Evolutionary conservation across 1,140 invertebrate species (phyloP), one percentile per base, ranked within the genome.

Genomic region (Euschistus heros): DNA sequence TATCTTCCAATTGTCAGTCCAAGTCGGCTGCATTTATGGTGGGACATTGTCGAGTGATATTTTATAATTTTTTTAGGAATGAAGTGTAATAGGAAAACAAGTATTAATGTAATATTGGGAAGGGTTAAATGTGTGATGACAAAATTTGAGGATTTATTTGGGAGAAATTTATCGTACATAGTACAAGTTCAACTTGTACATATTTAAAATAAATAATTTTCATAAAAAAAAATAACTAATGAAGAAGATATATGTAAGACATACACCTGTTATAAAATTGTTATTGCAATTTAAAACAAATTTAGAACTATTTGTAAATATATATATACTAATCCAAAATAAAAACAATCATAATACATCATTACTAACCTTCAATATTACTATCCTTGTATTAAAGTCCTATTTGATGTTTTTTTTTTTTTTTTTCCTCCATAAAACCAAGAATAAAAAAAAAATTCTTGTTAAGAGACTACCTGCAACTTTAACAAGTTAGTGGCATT

Each of bases 241-340:
- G 26, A 44, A 37, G 1, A 3, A 20, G 46, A 47, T 14, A 63
- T 52, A 18, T 63, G 24, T 26, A 63, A 30, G 46, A 63, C 30
- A 60, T 60, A 60, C 57, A 63, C 18, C 62, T 63, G 30, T 63
- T 63, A 30, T 63, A 37, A 50, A 50, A 63, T 63, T 63, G 46
- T 63, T 47, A 63, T 63, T 17, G 24, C 24, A 26, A 30, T 63
- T 46, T 2, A 46, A 46, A 46, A n/a, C 44, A 63, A 47, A 50
- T 63, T 17, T 46, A 63, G 62, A 50, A 63, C 17, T 63, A 50
- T 63, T 63, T 63, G 62, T 63, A 63, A 47, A 63, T 63, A 37
- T 37, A 37, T 37, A 63, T 50, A 63, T 63, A 63, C 62, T 63
- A 63, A 63, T 37, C 62, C 30, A 24, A 47, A 63, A 61, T 37